Evolutionary conservation across 2,888 invertebrate species (phyloP).

Genomic region (Lasioglossum marginatum): DNA sequence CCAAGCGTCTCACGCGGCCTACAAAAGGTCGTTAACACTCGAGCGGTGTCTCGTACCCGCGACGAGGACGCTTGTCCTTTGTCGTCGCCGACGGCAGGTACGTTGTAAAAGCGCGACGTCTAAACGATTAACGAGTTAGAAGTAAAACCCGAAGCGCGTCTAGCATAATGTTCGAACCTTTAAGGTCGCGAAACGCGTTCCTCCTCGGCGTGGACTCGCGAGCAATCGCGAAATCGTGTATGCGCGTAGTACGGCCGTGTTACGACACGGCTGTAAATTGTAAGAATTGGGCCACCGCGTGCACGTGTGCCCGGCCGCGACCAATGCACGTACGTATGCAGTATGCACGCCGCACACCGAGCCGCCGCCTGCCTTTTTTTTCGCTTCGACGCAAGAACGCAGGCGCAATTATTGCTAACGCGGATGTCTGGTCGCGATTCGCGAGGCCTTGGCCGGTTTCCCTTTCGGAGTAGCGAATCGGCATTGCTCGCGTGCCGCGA

Average conservation of each 20-base stretch:
- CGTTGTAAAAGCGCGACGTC: not conserved
- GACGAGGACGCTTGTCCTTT: not conserved
- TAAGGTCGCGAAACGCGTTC: conserved; percentile 41
- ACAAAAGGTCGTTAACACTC: conserved; percentile 76
- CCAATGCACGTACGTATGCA: conserved; percentile 34
- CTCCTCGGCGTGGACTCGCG: conserved; percentile 27
- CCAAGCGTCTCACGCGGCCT: conserved; percentile 72
- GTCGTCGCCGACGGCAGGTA: not conserved
- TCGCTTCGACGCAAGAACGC: conserved; percentile 74
- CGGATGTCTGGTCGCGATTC: conserved; percentile 83
- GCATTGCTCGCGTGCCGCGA: conserved; percentile 46
- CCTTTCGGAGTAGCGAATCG: conserved; percentile 74
- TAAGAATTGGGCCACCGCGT: conserved; percentile 81
- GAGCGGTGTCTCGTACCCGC: conserved; percentile 43
- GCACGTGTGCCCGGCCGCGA: conserved; percentile 12
- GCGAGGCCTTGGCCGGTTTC: conserved; percentile 83
- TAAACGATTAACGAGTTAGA: not conserved
- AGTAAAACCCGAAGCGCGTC: not conserved
- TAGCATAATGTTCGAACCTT: conserved; percentile 37
- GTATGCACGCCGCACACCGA: conserved; percentile 27
- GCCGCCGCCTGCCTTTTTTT: conserved; percentile 63
- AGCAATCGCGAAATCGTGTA: conserved; percentile 65
- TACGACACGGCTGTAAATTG: conserved; percentile 82
- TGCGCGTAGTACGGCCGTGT: conserved; percentile 60
- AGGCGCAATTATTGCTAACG: conserved; percentile 82